Evolutionary conservation across 2,797 vertebrate genomes (phyloP), one percentile per base, ranked within the genome.

Genomic region (Acipenser transmontanus): DNA sequence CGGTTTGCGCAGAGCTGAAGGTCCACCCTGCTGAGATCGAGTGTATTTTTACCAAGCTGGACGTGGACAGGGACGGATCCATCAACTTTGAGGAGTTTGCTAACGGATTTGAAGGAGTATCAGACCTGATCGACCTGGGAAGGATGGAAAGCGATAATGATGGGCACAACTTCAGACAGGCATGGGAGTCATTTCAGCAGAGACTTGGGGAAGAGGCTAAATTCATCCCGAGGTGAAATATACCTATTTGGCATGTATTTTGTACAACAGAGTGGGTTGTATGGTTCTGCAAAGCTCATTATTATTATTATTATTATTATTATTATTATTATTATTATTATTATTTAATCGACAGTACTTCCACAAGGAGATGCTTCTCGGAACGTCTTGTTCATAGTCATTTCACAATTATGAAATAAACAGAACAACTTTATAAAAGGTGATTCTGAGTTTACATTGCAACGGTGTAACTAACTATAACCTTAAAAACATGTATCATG

Each of bases 171-270:
- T 83, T 73, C 1, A 74, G 81, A 13, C 74, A 63, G 6, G 90
- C 91, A 1, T 96, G 94, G 94, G 88, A 87, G 63, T 82, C 89
- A 66, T 98, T 97, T 78, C 85, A 89, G 74, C 75, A 60, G 17
- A 87, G 86, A 3, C 79, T 98, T 0, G 92, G 92, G 1, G 91
- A 92, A 0, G 90, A 94, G 73, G 87, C 86, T 70, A 89, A 77
- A 68, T 92, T 89, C 82, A 95, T 97, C 70, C 95, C 95, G 74
- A 95, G 94, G 96, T 98, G 74, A 88, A 81, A 7, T 70, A 63
- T 59, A 7, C 6, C 0, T 76, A 74, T 75, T 69, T 11, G 9
- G 49, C 63, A 7, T 7, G 4, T 34, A 34, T 34, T 34, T 34
- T 34, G 34, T 34, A 34, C 34, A 34, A 34, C 34, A 34, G 17